Conservation (phyloP, 2,797 vertebrate genomes). For the Tokudaia muenninki region DNA sequence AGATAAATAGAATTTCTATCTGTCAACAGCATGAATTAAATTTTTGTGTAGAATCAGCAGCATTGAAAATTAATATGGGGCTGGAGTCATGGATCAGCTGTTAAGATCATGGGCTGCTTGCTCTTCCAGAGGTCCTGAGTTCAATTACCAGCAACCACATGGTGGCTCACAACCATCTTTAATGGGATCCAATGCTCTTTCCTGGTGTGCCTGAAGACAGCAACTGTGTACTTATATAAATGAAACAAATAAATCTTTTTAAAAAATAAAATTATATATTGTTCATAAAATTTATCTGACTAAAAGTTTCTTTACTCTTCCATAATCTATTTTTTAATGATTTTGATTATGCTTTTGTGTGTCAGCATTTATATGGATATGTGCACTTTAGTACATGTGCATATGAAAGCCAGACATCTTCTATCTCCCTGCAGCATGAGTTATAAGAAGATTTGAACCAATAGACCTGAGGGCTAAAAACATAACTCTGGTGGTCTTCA, state of each 20-base stretch:
- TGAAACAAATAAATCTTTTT: too few species aligned
- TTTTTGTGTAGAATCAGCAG: neutral
- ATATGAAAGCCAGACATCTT: neutral
- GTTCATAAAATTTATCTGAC: neutral
- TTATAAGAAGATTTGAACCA: neutral
- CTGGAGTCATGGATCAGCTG: too few species aligned
- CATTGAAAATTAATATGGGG: constrained; percentile 8
- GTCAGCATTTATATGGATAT: neutral
- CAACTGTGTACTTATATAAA: too few species aligned
- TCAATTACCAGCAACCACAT: too few species aligned
- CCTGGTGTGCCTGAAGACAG: too few species aligned
- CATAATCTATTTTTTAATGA: neutral
- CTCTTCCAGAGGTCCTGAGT: too few species aligned
- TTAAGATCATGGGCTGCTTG: too few species aligned
- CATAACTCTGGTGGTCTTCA: neutral
- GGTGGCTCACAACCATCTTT: too few species aligned
- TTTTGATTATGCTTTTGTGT: neutral
- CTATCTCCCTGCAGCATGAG: neutral
- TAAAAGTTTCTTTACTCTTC: neutral
- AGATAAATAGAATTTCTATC: neutral
- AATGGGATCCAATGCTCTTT: too few species aligned
- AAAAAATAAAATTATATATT: neutral
- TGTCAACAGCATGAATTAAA: neutral
- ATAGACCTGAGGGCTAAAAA: neutral
- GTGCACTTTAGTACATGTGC: too few species aligned